Evolutionary conservation across 2,113 vertebrate species (phyloP).

Genomic region (Platycercus adscitus): DNA sequence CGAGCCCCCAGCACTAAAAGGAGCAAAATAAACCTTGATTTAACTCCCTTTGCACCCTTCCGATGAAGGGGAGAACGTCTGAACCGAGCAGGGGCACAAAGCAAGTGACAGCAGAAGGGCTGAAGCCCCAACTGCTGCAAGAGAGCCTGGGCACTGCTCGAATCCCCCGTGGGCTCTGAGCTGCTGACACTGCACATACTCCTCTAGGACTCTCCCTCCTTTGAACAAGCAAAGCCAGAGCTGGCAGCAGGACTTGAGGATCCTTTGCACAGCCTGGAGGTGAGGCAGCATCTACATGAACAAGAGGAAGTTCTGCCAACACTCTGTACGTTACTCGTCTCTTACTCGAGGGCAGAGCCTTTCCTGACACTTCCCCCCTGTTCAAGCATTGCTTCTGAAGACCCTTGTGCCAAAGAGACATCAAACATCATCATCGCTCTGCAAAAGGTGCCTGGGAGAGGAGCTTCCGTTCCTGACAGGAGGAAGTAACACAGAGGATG

Average conservation of each 20-base stretch:
- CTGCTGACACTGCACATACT: not conserved
- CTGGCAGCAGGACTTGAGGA: not conserved
- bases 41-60: not conserved
- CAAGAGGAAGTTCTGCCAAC: not conserved
- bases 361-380: not conserved
- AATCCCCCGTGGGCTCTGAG: not conserved
- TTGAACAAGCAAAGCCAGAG: not conserved
- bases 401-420: not conserved
- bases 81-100: not conserved
- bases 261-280: not conserved
- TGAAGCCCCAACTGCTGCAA: not conserved
- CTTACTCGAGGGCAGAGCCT: not conserved
- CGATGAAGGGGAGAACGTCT: too few species aligned
- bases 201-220: not conserved
- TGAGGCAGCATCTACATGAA: not conserved
- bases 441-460: not conserved
- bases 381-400: not conserved
- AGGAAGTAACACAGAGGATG: not conserved
- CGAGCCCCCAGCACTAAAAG: not conserved
- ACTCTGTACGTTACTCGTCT: accelerated
- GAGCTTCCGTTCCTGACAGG: not conserved
- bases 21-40: not conserved
- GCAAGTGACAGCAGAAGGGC: not conserved
- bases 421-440: accelerated
- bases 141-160: not conserved